A percentile compares a stretch with the other conserved stretches of the same genome.
Evolutionary conservation across 2,113 vertebrate genomes (phyloP).

Genomic region (Paratilapia polleni): DNA sequence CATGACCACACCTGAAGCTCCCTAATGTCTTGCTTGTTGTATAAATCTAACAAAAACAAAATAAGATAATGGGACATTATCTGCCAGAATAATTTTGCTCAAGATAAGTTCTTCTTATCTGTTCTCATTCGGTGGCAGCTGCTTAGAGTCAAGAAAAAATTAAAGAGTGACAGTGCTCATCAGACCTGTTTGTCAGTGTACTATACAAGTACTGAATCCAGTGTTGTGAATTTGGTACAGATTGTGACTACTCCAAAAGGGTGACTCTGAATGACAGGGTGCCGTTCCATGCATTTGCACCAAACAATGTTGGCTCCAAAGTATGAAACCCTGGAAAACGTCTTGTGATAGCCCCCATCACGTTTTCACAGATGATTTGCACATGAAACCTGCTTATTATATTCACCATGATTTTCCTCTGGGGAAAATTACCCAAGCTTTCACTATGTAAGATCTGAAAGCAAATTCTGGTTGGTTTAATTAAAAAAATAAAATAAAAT

Average conservation of each 20-base stretch:
- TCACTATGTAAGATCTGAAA: background rate
- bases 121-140: background rate
- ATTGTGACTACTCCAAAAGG: no score
- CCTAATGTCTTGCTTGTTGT: background rate
- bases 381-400: background rate
- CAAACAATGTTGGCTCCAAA: background rate
- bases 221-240: no score
- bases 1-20: background rate
- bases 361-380: background rate
- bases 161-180: background rate
- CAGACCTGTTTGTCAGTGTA: no score
- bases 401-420: background rate
- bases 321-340: background rate
- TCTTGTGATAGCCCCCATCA: background rate
- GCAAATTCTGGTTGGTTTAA: accelerated
- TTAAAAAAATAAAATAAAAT: background rate
- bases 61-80: background rate
- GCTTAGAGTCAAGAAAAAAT: background rate
- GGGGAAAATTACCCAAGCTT: background rate
- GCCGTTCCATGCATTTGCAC: background rate
- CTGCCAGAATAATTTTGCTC: background rate
- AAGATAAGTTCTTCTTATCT: background rate
- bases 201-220: no score
- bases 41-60: background rate
- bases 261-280: no score